A percentile compares a stretch with the other conserved stretches of the same genome.
phyloP scores from a whole-genome alignment of 2,113 vertebrate genomes.

The Cyanistes caeruleus region DNA sequence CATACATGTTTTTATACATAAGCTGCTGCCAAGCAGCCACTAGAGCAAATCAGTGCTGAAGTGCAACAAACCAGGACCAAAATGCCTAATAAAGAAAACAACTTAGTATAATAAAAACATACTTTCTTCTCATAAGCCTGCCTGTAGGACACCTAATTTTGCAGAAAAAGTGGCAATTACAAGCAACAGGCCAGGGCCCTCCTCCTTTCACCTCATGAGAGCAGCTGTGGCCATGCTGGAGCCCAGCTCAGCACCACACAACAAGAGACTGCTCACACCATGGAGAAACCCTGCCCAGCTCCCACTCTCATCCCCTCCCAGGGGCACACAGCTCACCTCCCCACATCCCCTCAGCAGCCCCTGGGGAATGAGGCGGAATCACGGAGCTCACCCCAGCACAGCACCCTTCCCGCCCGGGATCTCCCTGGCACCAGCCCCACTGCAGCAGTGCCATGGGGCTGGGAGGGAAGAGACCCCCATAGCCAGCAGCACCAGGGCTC shows the following conservation, averaged over 20 bases:
- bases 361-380: accelerated
- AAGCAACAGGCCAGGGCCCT: accelerated
- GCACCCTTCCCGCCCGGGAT: neutral
- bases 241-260: neutral
- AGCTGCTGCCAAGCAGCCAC: neutral
- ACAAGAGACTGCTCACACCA: too few relatives aligned
- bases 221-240: accelerated
- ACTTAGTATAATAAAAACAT: neutral
- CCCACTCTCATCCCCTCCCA: accelerated
- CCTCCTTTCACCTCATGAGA: neutral
- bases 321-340: neutral
- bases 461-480: accelerated
- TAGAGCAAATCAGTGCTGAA: neutral
- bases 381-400: accelerated
- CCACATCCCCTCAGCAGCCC: neutral
- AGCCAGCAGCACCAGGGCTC: neutral
- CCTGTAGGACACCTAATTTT: neutral
- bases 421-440: neutral
- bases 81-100: neutral
- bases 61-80: neutral
- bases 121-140: neutral
- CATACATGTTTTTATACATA: accelerated
- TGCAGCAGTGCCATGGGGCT: neutral
- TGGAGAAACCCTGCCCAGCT: neutral
- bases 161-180: neutral